Evolutionary conservation across 1,140 invertebrate genomes (phyloP), one percentile per base, ranked within the genome.

Genomic region (Diplogasteroides magnus): DNA sequence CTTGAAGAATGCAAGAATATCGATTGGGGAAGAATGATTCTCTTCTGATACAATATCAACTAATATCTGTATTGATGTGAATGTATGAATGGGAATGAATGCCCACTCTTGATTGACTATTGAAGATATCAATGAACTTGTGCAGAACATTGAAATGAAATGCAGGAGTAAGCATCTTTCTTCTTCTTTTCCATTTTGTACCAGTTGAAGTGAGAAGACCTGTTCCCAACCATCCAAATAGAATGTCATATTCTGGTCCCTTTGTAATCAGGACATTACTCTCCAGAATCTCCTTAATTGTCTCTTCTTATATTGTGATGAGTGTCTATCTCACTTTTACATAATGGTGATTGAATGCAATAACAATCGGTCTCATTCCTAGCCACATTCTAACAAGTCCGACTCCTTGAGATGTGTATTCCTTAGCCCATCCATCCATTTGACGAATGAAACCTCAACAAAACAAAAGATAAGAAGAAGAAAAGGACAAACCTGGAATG

Each of bases 71-170:
- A 48, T 6, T 11, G 19, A 11, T 11, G 6, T 48, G 6, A 48
- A 11, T 48, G 19, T 6, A 48, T 6, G 19, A 19, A 11, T 48
- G 6, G 19, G 37, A 48, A 6, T 48, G 37, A 48, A 11, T 48
- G 6, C 37, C 19, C 19, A 48, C 75, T 58, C 85, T 77, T 59
- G 94, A 77, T 75, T 89, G 88, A 2, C 88, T 81, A 0, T 89
- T 86, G 64, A 94, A 84, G 19, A 88, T 85, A 2, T 86, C 82
- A 55, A 88, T 86, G 74, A 93, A 89, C 74, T 61, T 0, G n/a
- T 94, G 89, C 58, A 94, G 85, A 59, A 94, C 91, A 67, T 89
- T 88, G 78, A 93, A 92, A 84, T 94, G 92, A 83, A 94, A 94
- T 0, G 91, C 88, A 25, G 92, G 92, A 1, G 91, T 94, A 6